Conservation (phyloP, 2,797 vertebrate genomes). For the Thunnus albacares region DNA sequence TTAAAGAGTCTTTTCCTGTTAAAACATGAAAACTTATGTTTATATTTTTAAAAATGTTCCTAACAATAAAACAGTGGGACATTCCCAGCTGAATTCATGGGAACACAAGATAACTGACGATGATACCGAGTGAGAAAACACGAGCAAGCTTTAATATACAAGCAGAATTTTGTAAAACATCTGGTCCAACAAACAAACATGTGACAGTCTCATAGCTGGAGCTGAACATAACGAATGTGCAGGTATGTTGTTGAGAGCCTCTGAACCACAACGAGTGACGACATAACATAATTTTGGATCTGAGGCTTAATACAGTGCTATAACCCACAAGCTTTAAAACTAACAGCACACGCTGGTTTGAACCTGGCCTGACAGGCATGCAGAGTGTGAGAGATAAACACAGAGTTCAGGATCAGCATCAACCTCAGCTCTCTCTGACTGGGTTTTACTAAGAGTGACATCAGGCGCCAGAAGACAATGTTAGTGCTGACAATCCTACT, state of each 20-base stretch:
- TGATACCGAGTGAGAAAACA: neutral
- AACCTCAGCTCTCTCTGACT: slow-evolving; percentile 55
- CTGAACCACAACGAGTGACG: neutral
- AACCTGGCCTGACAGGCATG: slow-evolving; percentile 30
- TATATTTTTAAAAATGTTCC: too few species aligned
- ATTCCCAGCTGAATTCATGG: neutral
- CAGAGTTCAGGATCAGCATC: slow-evolving; percentile 55
- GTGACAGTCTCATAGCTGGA: neutral
- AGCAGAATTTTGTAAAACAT: neutral
- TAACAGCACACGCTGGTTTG: neutral
- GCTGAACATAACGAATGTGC: neutral
- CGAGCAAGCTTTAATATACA: neutral
- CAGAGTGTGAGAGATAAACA: slow-evolving; percentile 37
- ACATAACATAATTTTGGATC: neutral
- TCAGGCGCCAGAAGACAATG: slow-evolving; percentile 85
- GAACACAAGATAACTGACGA: too few species aligned
- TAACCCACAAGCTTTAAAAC: neutral
- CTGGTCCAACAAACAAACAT: slow-evolving; percentile 1
- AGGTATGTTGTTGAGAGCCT: neutral
- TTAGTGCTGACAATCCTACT: slow-evolving; percentile 83
- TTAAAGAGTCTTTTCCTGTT: neutral
- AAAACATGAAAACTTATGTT: neutral
- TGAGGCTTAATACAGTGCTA: neutral
- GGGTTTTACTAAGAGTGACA: slow-evolving; percentile 81
- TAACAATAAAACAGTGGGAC: too few species aligned